These are phyloP conservation scores for Mormyrus proboscirostris DNA, from an alignment of 2,797 vertebrate genomes.

Conservation along the genomic window DNA sequence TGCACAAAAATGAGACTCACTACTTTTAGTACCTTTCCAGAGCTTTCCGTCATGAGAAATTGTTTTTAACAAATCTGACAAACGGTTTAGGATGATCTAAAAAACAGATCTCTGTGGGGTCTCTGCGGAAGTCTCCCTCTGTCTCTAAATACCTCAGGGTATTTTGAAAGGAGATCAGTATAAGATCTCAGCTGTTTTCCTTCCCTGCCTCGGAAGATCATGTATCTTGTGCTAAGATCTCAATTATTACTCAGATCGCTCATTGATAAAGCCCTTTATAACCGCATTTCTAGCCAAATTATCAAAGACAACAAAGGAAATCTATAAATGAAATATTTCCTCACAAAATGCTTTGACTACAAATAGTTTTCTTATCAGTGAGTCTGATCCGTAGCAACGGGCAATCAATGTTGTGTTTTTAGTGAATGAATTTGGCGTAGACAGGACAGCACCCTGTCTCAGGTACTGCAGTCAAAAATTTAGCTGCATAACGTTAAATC, in stretches of 20 bases:
- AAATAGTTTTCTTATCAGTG: slow-evolving; percentile 1
- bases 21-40: background rate
- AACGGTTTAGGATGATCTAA: background rate
- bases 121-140: slow-evolving; percentile 1
- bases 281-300: background rate
- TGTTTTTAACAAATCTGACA: background rate
- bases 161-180: slow-evolving; percentile 2
- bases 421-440: background rate
- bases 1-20: background rate
- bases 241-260: background rate
- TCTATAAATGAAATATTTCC: background rate
- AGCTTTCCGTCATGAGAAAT: background rate
- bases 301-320: background rate
- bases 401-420: background rate
- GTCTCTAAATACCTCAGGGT: slow-evolving; percentile 10
- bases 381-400: background rate
- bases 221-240: background rate
- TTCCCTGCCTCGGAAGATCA: background rate
- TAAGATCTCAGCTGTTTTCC: background rate
- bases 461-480: slow-evolving; percentile 14
- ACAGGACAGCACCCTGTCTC: background rate
- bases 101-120: background rate
- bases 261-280: background rate
- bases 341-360: background rate
- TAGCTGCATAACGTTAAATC: slow-evolving; percentile 37